These are phyloP conservation scores for Tachysurus vachellii DNA, from an alignment of 2,113 vertebrate species.

Conservation along the genomic window DNA sequence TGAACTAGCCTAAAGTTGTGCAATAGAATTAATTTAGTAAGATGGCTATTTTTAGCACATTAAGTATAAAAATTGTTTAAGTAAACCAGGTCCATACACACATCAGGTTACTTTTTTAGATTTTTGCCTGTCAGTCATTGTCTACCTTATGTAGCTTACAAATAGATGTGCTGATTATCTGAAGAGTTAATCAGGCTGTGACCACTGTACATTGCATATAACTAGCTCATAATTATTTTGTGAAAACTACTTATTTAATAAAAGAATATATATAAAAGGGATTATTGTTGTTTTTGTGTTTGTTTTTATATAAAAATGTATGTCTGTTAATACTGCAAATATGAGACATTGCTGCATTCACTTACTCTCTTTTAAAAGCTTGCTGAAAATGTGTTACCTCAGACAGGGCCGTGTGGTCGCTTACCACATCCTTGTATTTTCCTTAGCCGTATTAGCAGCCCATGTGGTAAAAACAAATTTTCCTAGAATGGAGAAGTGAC, in stretches of 20 bases:
- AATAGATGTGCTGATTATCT: not conserved
- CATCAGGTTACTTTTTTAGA: not conserved
- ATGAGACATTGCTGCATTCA: not conserved
- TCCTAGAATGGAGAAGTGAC: slow-evolving; percentile 34
- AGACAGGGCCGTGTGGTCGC: slow-evolving; percentile 12
- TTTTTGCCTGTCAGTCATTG: too few relatives aligned
- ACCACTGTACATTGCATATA: not conserved
- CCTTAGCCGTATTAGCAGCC: slow-evolving; percentile 32
- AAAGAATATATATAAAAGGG: not conserved
- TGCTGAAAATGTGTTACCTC: not conserved
- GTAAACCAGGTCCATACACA: not conserved
- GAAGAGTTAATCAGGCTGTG: too few relatives aligned
- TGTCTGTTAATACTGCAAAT: not conserved
- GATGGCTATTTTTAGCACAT: not conserved
- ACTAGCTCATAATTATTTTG: not conserved
- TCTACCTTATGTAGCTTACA: not conserved
- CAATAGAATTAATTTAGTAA: not conserved
- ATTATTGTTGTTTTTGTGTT: not conserved
- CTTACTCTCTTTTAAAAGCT: too few relatives aligned
- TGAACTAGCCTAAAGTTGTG: not conserved
- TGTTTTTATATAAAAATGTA: not conserved
- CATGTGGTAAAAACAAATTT: slow-evolving; percentile 24
- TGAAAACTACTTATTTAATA: not conserved
- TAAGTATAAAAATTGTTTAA: not conserved
- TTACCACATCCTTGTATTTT: slow-evolving; percentile 45